phyloP scores from a whole-genome alignment of 2,888 invertebrate species.

The Peribatodes rhomboidaria region DNA sequence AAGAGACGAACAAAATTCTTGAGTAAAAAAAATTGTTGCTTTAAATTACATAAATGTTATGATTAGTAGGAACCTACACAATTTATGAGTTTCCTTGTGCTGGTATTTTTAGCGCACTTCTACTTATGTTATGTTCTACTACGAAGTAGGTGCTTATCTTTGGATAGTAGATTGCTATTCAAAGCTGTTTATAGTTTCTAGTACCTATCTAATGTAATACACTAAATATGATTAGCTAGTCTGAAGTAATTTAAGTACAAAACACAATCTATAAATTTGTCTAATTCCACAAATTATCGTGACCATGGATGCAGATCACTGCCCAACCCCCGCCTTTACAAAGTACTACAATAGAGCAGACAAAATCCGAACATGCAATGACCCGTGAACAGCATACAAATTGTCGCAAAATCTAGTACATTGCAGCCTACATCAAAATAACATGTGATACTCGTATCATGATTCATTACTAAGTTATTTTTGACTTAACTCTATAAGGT shows the following conservation, averaged over 20 bases:
- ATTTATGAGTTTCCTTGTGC: background rate
- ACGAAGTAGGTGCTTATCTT: too few relatives aligned
- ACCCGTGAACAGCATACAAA: constrained; percentile 43
- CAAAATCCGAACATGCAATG: constrained; percentile 30
- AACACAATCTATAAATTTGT: background rate
- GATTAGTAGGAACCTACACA: background rate
- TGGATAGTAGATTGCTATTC: too few relatives aligned
- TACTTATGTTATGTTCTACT: too few relatives aligned
- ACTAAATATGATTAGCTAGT: too few relatives aligned
- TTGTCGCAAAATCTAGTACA: constrained; percentile 31
- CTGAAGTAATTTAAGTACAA: too few relatives aligned
- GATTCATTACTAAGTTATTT: constrained; percentile 31
- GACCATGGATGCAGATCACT: background rate
- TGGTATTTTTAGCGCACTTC: too few relatives aligned
- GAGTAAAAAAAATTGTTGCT: background rate
- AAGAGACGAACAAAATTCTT: constrained; percentile 9
- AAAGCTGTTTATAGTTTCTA: too few relatives aligned
- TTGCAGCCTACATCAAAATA: constrained; percentile 14
- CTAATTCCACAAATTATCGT: background rate
- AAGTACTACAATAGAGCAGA: constrained; percentile 19
- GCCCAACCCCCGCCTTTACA: background rate
- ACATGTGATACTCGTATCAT: background rate
- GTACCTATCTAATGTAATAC: too few relatives aligned
- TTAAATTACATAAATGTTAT: background rate
- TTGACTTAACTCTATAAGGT: constrained; percentile 22